These are phyloP conservation scores for Myotis lucifugus DNA, from an alignment of 2,113 vertebrate genomes.

Conservation along the genomic window DNA sequence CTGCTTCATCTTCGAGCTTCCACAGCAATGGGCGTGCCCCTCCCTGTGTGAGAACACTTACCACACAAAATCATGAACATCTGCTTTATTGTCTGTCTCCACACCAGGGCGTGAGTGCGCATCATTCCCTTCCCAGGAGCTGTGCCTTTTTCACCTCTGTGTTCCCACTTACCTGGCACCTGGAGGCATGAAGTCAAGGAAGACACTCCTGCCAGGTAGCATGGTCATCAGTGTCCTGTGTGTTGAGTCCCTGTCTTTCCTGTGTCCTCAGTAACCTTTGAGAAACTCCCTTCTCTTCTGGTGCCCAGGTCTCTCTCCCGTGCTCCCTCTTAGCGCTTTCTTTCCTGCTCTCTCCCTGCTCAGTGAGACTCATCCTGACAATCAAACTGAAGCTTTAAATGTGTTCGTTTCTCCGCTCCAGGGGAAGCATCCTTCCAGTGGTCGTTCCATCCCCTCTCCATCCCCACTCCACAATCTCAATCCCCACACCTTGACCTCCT, in stretches of 20 bases:
- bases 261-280: neutral
- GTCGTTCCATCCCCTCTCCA: neutral
- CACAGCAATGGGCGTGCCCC: rapidly evolving
- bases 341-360: neutral
- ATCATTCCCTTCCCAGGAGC: neutral
- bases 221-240: rapidly evolving
- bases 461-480: neutral
- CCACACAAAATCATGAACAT: rapidly evolving
- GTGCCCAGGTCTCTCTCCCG: neutral
- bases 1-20: neutral
- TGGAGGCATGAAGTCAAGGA: rapidly evolving
- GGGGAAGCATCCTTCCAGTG: neutral
- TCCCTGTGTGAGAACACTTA: rapidly evolving
- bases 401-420: neutral
- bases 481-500: neutral
- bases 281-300: neutral
- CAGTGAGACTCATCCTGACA: neutral
- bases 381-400: neutral
- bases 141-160: neutral
- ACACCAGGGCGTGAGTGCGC: neutral
- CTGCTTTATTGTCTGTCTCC: neutral
- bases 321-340: neutral
- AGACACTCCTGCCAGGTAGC: neutral
- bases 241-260: neutral
- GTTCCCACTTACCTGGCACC: neutral